These are phyloP conservation scores for Heliornis fulica DNA, from an alignment of 2,113 vertebrate genomes.

Conservation along the genomic window DNA sequence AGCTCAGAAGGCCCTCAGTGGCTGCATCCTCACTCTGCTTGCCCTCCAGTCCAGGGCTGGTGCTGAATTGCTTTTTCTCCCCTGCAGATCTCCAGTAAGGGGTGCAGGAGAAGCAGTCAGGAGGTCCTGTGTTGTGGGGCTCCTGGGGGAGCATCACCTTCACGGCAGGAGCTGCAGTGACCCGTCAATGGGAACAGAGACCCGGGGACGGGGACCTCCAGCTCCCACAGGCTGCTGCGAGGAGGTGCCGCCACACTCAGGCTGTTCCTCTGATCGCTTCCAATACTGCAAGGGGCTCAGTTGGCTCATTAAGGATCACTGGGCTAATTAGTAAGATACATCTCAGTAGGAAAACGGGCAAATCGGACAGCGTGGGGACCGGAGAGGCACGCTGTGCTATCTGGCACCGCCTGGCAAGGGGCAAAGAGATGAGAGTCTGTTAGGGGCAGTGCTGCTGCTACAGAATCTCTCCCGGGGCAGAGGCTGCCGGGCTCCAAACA, in stretches of 20 bases:
- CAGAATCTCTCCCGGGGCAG: background rate
- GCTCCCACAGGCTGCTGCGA: background rate
- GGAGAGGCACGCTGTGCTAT: background rate
- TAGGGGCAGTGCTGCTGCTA: background rate
- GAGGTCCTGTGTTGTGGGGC: accelerated
- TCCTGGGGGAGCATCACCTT: background rate
- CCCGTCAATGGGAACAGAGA: background rate
- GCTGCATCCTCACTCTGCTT: background rate
- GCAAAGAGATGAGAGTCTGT: background rate
- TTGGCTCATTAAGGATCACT: constrained; percentile 30
- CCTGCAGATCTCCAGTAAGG: background rate
- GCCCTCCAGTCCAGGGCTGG: background rate
- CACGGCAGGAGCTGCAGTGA: background rate
- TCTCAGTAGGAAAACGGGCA: constrained; percentile 22
- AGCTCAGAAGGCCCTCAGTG: background rate
- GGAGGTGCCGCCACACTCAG: background rate
- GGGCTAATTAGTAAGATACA: constrained; percentile 51
- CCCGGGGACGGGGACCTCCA: background rate
- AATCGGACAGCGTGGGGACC: background rate
- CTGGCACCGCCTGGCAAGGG: background rate
- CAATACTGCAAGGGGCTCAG: constrained; percentile 18
- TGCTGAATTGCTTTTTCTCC: background rate
- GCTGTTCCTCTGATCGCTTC: background rate
- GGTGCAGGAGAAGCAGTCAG: background rate
- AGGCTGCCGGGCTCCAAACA: background rate